phyloP scores from a whole-genome alignment of 2,888 invertebrate genomes.

The Pantelozetes paolii region DNA sequence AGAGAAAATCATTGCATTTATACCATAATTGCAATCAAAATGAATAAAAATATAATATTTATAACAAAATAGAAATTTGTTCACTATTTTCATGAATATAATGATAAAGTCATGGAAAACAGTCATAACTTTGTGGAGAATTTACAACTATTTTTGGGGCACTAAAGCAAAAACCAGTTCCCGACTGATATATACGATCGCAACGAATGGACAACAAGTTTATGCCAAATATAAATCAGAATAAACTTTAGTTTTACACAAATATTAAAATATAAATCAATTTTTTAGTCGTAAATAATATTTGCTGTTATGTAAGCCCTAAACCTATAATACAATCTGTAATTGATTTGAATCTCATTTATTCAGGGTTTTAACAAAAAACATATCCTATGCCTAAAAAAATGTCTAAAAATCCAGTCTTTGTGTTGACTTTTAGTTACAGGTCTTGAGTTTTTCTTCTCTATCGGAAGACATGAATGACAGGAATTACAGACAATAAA shows the following conservation, averaged over 20 bases:
- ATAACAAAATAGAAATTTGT: not conserved
- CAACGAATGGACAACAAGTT: not conserved
- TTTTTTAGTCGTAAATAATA: conserved; percentile 1
- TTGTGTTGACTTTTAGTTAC: too few species aligned
- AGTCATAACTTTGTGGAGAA: not conserved
- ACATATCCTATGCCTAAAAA: too few species aligned
- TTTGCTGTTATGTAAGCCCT: not conserved
- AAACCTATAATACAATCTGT: too few species aligned
- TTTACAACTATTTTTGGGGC: not conserved
- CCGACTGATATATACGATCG: not conserved
- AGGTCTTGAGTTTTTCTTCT: too few species aligned
- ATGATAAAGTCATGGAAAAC: conserved; percentile 9
- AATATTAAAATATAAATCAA: not conserved
- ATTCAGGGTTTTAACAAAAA: too few species aligned
- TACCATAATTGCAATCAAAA: not conserved
- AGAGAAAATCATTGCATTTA: not conserved
- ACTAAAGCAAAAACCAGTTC: conserved; percentile 13
- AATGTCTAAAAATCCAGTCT: too few species aligned
- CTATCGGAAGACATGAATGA: too few species aligned
- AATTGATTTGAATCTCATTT: too few species aligned
- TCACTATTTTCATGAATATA: not conserved
- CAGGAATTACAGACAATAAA: too few species aligned
- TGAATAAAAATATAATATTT: too few species aligned
- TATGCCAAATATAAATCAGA: not conserved
- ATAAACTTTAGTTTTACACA: not conserved